These are phyloP conservation scores for Acanthis flammea DNA, from an alignment of 2,797 vertebrate genomes.

Conservation along the genomic window DNA sequence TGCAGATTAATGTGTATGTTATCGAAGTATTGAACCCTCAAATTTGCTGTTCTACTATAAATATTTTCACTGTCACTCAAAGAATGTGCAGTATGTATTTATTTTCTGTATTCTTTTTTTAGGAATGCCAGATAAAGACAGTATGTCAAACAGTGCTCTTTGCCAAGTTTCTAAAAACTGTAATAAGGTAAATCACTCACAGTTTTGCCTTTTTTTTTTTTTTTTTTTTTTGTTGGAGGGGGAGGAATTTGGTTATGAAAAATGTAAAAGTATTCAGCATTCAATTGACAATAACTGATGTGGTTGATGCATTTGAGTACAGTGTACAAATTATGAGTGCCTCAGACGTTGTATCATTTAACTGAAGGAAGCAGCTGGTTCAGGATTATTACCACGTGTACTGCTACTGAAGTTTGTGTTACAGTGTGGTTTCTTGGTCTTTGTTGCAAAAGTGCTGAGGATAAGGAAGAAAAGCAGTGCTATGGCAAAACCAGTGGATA, in stretches of 20 bases:
- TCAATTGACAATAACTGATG: neutral
- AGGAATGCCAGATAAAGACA: conserved; percentile 95
- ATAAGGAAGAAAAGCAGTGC: neutral
- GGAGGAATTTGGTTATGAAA: neutral
- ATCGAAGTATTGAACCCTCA: neutral
- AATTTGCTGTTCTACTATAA: neutral
- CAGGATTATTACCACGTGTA: neutral
- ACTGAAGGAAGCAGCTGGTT: neutral
- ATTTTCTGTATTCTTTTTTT: conserved; percentile 54
- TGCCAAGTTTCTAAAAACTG: conserved; percentile 85
- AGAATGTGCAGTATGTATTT: neutral
- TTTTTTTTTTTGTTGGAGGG: neutral
- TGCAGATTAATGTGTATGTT: neutral
- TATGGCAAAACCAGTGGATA: neutral
- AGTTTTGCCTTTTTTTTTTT: neutral
- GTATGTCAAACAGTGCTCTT: conserved; percentile 82
- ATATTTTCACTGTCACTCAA: neutral
- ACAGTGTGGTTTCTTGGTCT: neutral
- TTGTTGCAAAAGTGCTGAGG: neutral
- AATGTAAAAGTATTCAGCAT: neutral
- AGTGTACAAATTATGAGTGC: neutral
- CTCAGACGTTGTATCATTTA: neutral
- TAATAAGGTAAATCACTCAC: conserved; percentile 83
- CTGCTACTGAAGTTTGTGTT: neutral
- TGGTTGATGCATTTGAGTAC: neutral